These are phyloP conservation scores for Diarsia rubi DNA, from an alignment of 2,888 invertebrate genomes.

Conservation along the genomic window DNA sequence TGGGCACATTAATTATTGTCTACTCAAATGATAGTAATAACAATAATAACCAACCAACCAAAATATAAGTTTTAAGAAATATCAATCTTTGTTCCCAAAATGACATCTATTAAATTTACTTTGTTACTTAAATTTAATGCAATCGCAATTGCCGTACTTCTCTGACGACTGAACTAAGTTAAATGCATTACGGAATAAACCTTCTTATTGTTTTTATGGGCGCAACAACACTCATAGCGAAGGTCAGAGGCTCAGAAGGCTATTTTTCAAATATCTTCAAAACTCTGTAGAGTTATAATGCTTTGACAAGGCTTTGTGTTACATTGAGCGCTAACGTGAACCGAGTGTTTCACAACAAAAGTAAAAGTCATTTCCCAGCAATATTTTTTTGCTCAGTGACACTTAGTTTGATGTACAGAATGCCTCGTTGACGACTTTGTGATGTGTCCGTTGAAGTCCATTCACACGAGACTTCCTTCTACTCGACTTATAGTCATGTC, in stretches of 20 bases:
- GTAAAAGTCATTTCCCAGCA: background rate
- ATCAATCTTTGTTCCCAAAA: background rate
- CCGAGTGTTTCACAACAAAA: background rate
- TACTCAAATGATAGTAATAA: background rate
- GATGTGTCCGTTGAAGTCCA: background rate
- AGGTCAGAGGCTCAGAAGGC: no score
- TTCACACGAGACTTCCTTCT: background rate
- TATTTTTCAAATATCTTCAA: no score
- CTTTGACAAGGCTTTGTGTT: background rate
- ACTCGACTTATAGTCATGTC: background rate
- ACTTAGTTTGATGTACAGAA: background rate
- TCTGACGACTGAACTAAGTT: no score
- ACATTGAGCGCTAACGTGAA: background rate
- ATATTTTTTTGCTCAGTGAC: background rate
- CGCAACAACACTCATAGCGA: no score
- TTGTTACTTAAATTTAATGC: background rate
- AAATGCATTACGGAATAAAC: background rate
- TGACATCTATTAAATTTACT: background rate
- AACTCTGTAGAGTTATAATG: no score
- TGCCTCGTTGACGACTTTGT: background rate
- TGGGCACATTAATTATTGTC: background rate
- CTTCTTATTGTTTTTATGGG: no score
- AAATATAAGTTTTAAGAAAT: background rate
- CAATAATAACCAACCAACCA: no score
- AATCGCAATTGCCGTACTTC: background rate